Conservation (phyloP, 2,797 vertebrate genomes). For the Danio choprae region DNA sequence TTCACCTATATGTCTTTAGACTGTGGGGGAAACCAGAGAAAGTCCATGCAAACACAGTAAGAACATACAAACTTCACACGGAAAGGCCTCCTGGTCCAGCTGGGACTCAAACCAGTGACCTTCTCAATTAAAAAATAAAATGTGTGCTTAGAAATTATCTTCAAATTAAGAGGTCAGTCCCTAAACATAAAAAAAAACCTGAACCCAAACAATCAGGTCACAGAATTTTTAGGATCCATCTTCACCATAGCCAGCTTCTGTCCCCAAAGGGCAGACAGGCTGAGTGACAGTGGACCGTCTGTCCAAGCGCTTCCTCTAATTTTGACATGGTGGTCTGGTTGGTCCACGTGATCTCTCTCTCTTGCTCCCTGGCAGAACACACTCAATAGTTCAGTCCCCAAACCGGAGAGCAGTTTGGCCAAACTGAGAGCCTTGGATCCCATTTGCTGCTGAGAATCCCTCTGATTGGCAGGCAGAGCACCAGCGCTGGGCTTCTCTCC, state of each 20-base stretch:
- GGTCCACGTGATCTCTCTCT: conserved; percentile 29
- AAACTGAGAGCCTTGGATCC: conserved; percentile 37
- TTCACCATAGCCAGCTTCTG: conserved; percentile 9
- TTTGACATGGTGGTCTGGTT: conserved; percentile 32
- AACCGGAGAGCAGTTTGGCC: conserved; percentile 30
- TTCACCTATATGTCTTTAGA: too few relatives aligned
- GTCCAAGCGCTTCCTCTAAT: conserved; percentile 7
- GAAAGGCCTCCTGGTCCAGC: too few relatives aligned
- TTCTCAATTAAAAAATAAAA: neutral
- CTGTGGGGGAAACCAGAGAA: too few relatives aligned
- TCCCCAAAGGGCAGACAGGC: neutral
- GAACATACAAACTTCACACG: too few relatives aligned
- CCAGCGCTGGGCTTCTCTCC: conserved; percentile 38
- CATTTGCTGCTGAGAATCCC: conserved; percentile 34
- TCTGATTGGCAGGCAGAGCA: conserved; percentile 43
- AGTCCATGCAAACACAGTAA: too few relatives aligned
- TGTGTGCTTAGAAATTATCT: neutral
- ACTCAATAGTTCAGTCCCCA: conserved; percentile 41
- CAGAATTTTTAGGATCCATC: neutral
- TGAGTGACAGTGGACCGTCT: conserved; percentile 6
- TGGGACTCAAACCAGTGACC: too few relatives aligned
- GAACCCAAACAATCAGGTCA: neutral
- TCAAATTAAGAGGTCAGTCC: neutral
- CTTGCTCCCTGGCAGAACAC: conserved; percentile 41
- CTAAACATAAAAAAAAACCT: neutral